A percentile compares a stretch with the other conserved stretches of the same genome.
These are phyloP conservation scores for Pipa parva DNA, from an alignment of 2,113 vertebrate genomes.

Conservation along the genomic window DNA sequence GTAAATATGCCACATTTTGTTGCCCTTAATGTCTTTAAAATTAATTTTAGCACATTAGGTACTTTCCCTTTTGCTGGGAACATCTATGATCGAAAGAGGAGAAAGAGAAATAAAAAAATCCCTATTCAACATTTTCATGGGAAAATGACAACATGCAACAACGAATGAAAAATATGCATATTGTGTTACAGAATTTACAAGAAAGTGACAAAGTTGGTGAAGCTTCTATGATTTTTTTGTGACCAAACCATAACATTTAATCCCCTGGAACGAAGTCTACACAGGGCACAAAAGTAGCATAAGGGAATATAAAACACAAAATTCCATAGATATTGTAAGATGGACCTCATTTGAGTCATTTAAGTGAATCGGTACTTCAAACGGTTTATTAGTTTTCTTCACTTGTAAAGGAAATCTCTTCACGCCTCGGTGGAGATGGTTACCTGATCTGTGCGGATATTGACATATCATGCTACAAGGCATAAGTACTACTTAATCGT, in stretches of 20 bases:
- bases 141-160: too few relatives aligned
- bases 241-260: constrained; percentile 29
- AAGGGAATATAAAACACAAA: constrained; percentile 34
- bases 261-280: constrained; percentile 31
- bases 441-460: constrained; percentile 37
- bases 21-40: too few relatives aligned
- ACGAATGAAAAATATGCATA: too few relatives aligned
- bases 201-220: too few relatives aligned
- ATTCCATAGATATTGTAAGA: constrained; percentile 38
- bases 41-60: too few relatives aligned
- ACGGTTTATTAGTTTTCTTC: constrained; percentile 33
- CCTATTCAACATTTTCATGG: too few relatives aligned
- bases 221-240: too few relatives aligned
- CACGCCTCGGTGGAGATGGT: constrained; percentile 48
- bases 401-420: constrained; percentile 53
- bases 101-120: too few relatives aligned
- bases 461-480: constrained; percentile 46
- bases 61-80: too few relatives aligned
- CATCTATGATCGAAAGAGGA: too few relatives aligned
- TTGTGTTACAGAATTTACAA: too few relatives aligned
- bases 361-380: constrained; percentile 27
- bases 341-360: constrained; percentile 19
- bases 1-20: too few relatives aligned
- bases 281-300: constrained; percentile 3
- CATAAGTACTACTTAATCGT: constrained; percentile 33